These are phyloP conservation scores for Rhincodon typus DNA, from an alignment of 2,797 vertebrate species.

Conservation along the genomic window DNA sequence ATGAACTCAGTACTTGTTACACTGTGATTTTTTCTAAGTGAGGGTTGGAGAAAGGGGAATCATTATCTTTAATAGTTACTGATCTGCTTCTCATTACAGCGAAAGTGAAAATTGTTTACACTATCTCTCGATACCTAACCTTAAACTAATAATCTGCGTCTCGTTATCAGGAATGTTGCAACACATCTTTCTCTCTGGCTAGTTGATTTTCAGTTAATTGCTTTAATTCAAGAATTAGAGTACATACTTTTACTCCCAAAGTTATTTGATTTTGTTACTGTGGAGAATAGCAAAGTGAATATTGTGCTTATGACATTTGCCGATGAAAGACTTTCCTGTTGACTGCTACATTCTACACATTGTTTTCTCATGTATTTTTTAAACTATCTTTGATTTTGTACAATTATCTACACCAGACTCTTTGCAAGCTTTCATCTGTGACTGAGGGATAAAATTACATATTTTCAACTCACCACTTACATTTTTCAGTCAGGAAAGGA, in stretches of 20 bases:
- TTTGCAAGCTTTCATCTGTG: not conserved
- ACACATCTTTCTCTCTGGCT: not conserved
- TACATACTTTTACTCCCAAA: not conserved
- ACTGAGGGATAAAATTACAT: not conserved
- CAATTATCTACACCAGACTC: not conserved
- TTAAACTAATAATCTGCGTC: not conserved
- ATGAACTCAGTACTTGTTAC: not conserved
- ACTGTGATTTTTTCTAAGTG: not conserved
- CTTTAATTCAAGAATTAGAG: not conserved
- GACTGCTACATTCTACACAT: not conserved
- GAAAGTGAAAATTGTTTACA: constrained; percentile 19
- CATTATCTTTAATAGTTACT: not conserved
- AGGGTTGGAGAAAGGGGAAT: not conserved
- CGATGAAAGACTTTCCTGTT: not conserved
- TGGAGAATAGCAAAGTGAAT: not conserved
- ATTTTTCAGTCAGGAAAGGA: not conserved
- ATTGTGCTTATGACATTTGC: not conserved
- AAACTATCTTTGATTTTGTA: not conserved
- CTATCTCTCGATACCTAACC: not conserved
- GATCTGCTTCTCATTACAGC: constrained; percentile 6
- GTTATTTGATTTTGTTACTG: not conserved
- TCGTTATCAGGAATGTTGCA: constrained; percentile 6
- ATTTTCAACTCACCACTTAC: not conserved
- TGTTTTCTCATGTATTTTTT: not conserved
- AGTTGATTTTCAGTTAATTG: constrained; percentile 18